phyloP scores from a whole-genome alignment of 2,113 vertebrate species.

The Periophthalmodon schlosseri region DNA sequence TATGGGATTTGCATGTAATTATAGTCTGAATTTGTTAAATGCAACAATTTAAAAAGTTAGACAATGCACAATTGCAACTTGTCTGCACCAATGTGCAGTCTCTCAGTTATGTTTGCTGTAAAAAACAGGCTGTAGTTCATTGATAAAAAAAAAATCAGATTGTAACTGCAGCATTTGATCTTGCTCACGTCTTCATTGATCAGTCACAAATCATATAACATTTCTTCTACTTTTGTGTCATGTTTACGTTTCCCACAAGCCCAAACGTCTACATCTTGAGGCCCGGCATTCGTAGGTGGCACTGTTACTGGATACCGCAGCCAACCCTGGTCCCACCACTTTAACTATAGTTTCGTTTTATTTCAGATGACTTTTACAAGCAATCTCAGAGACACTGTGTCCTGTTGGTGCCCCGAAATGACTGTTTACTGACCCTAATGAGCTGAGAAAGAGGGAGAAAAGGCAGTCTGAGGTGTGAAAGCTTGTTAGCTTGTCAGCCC shows the following conservation, averaged over 20 bases:
- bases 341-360: conserved; percentile 58
- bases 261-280: conserved; percentile 27
- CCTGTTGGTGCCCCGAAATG: conserved; percentile 46
- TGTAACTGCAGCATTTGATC: conserved; percentile 46
- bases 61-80: neutral
- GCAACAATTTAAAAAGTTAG: neutral
- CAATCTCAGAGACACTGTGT: conserved; percentile 45
- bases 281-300: conserved; percentile 55
- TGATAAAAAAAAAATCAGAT: conserved; percentile 27
- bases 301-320: conserved; percentile 39
- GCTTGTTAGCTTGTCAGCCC: conserved; percentile 60
- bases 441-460: conserved; percentile 68
- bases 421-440: conserved; percentile 72
- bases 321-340: conserved; percentile 44
- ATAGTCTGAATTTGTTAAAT: neutral
- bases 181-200: conserved; percentile 26
- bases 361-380: conserved; percentile 69
- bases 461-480: conserved; percentile 59
- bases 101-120: neutral
- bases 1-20: neutral
- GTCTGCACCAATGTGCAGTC: neutral
- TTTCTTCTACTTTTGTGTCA: neutral
- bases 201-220: conserved; percentile 8
- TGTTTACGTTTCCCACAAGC: neutral
- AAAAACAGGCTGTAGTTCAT: conserved; percentile 6